Evolutionary conservation across 2,797 vertebrate species (phyloP).

Genomic region (Rhynchotus rufescens): DNA sequence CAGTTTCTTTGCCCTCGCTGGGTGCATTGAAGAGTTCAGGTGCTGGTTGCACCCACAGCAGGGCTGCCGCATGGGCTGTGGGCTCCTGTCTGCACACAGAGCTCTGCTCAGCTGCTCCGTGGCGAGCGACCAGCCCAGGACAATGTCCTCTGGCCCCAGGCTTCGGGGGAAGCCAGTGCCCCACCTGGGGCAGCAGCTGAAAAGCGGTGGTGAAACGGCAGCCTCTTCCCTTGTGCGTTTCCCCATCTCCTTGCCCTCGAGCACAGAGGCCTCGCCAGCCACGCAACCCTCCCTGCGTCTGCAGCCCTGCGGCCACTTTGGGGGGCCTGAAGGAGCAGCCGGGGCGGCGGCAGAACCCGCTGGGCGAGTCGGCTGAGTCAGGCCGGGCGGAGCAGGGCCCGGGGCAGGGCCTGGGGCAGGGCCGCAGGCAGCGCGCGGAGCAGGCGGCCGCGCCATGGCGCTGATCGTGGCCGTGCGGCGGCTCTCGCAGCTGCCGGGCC

Average conservation of each 20-base stretch:
- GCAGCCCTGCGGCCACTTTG: no score
- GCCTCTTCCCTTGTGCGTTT: neutral
- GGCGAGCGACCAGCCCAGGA: neutral
- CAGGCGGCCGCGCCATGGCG: conserved; percentile 81
- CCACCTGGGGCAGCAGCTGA: neutral
- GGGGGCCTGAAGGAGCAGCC: neutral
- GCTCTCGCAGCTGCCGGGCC: conserved; percentile 86
- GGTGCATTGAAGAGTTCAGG: neutral
- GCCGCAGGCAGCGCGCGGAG: neutral
- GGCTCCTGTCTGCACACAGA: neutral
- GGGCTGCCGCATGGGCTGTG: neutral
- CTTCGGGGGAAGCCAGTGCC: neutral
- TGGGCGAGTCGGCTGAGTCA: conserved; percentile 71
- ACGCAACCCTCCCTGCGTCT: no score
- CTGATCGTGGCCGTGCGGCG: conserved; percentile 84
- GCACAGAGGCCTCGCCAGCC: no score
- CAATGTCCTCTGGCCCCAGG: accelerated
- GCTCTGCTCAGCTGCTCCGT: accelerated
- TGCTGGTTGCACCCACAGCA: neutral
- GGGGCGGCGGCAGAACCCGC: conserved; percentile 72
- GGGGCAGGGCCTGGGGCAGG: neutral
- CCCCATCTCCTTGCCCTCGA: neutral
- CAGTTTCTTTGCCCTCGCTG: neutral
- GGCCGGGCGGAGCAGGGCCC: neutral
- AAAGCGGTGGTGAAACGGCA: accelerated